Conservation (phyloP, 2,113 vertebrate genomes). For the Scalopus aquaticus region DNA sequence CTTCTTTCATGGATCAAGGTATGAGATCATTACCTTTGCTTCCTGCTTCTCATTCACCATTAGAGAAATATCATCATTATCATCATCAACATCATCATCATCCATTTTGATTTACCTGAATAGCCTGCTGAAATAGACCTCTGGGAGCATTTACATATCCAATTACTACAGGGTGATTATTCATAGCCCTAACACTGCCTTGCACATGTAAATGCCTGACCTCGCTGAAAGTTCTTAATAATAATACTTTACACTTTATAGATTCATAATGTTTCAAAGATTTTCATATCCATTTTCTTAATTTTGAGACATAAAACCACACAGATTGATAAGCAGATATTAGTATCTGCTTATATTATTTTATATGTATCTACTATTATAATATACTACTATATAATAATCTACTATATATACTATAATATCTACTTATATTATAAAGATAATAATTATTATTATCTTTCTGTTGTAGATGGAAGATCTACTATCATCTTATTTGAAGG, state of each 20-base stretch:
- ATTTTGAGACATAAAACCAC: slow-evolving; percentile 6
- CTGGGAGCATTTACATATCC: slow-evolving; percentile 66
- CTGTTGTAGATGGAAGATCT: slow-evolving; percentile 30
- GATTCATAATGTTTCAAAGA: slow-evolving; percentile 42
- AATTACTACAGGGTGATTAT: slow-evolving; percentile 68
- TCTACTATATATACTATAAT: too few species aligned
- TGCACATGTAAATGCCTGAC: slow-evolving; percentile 45
- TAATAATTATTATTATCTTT: slow-evolving; percentile 20
- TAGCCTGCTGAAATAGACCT: slow-evolving; percentile 47
- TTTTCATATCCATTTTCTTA: slow-evolving; percentile 52
- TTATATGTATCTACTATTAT: too few species aligned
- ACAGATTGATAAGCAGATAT: slow-evolving; percentile 48
- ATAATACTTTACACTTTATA: slow-evolving; percentile 29
- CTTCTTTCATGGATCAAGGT: not conserved
- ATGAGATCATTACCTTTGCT: slow-evolving; percentile 42
- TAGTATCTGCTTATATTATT: too few species aligned
- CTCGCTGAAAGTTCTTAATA: slow-evolving; percentile 55
- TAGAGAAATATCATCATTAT: slow-evolving; percentile 48
- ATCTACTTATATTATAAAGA: too few species aligned
- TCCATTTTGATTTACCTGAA: slow-evolving; percentile 69
- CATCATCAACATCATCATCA: slow-evolving; percentile 43
- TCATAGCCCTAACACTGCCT: slow-evolving; percentile 60
- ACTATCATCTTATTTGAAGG: slow-evolving; percentile 34
- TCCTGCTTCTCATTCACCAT: slow-evolving; percentile 17
- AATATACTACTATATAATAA: too few species aligned